phyloP scores from a whole-genome alignment of 2,113 vertebrate species.

The Paradisaea rubra region DNA sequence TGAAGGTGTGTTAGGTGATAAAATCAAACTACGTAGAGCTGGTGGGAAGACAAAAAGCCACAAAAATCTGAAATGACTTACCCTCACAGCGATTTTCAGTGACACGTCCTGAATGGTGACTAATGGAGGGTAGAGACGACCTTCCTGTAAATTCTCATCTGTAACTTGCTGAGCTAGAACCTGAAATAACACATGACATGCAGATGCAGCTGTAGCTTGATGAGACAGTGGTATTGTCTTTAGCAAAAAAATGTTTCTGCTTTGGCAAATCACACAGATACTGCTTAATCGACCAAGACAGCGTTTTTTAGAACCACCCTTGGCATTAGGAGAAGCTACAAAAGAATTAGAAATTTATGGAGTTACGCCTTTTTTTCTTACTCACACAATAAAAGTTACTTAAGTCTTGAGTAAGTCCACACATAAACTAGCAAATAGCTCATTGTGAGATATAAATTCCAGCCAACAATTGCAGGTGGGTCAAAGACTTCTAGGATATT shows the following conservation, averaged over 20 bases:
- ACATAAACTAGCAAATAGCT: neutral
- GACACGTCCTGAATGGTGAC: slow-evolving; percentile 84
- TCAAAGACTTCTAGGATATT: neutral
- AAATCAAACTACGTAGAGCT: neutral
- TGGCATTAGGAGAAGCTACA: neutral
- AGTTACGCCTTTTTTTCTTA: neutral
- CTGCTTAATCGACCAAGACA: neutral
- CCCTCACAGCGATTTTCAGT: slow-evolving; percentile 86
- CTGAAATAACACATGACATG: slow-evolving; percentile 62
- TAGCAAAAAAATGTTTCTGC: neutral
- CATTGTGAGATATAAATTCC: neutral
- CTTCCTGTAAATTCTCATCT: slow-evolving; percentile 84
- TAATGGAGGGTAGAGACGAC: slow-evolving; percentile 91
- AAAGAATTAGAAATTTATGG: neutral
- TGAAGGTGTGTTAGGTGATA: neutral
- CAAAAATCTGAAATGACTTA: slow-evolving; percentile 39
- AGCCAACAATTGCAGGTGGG: neutral
- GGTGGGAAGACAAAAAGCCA: neutral
- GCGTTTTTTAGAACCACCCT: neutral
- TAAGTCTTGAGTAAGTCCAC: neutral
- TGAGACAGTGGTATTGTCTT: neutral
- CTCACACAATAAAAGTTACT: neutral
- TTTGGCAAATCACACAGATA: neutral
- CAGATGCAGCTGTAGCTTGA: neutral
- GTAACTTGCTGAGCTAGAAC: slow-evolving; percentile 87